These are phyloP conservation scores for Pseudomyrmex gracilis DNA, from an alignment of 1,140 invertebrate species.

Conservation along the genomic window DNA sequence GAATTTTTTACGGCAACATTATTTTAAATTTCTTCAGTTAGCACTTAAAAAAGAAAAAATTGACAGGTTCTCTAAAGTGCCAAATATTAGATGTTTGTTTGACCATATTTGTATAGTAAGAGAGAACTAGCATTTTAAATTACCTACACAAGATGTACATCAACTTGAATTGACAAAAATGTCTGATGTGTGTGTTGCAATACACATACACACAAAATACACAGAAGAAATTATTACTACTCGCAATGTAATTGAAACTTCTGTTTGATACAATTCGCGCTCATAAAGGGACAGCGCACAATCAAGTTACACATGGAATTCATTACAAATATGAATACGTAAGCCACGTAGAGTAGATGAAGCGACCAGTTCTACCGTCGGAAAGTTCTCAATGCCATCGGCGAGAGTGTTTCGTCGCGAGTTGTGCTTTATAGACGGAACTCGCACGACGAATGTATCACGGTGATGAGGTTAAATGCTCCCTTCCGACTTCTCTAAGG, in stretches of 20 bases:
- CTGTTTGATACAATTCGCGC: constrained; percentile 44
- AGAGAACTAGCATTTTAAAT: no score
- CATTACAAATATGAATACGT: constrained; percentile 53
- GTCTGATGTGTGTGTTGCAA: no score
- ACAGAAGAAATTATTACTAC: constrained; percentile 30
- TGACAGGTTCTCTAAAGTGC: no score
- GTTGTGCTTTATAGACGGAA: constrained; percentile 48
- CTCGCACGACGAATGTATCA: constrained; percentile 46
- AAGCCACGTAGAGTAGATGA: constrained; percentile 43
- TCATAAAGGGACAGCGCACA: constrained; percentile 37
- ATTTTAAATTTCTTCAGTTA: no score
- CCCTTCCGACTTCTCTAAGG: constrained; percentile 33
- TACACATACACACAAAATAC: background rate
- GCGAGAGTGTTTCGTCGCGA: constrained; percentile 41
- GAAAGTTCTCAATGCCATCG: constrained; percentile 57
- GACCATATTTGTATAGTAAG: no score
- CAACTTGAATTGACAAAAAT: no score
- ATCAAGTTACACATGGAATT: constrained; percentile 58
- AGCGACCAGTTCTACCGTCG: constrained; percentile 34
- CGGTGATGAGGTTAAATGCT: constrained; percentile 35
- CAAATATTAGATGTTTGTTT: no score
- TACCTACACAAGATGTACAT: no score
- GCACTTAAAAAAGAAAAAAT: no score
- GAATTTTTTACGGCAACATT: no score
- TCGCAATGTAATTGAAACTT: constrained; percentile 38